Percentiles rank a stretch among this genome's conserved stretches.
These are phyloP conservation scores for Coregonus ussuriensis DNA, from an alignment of 2,797 vertebrate species.

Conservation along the genomic window DNA sequence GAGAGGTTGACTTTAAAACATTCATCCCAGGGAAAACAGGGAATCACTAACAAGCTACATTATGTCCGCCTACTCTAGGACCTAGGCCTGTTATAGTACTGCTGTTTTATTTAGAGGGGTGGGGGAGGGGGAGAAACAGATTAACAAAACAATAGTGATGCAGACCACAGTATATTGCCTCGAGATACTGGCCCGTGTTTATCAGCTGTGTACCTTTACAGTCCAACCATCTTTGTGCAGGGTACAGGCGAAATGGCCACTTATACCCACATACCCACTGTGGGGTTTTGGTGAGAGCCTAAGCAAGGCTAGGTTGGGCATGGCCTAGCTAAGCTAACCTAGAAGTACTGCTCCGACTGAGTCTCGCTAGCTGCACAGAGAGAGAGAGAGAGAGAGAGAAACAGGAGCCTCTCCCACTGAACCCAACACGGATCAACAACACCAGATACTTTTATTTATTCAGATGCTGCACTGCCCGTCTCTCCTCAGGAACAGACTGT, in stretches of 20 bases:
- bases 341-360: slow-evolving; percentile 11
- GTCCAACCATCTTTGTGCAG: not conserved
- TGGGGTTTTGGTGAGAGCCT: slow-evolving; percentile 8
- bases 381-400: slow-evolving; percentile 64
- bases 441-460: slow-evolving; percentile 85
- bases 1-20: not conserved
- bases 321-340: slow-evolving; percentile 27
- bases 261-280: not conserved
- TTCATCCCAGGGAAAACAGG: not conserved
- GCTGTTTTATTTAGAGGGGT: not conserved
- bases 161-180: not conserved
- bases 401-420: slow-evolving; percentile 69
- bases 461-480: slow-evolving; percentile 64
- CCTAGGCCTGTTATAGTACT: not conserved
- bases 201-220: not conserved
- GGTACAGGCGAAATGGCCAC: not conserved
- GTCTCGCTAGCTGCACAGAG: slow-evolving; percentile 6
- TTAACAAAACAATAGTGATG: not conserved
- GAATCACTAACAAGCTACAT: not conserved
- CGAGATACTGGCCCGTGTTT: not conserved
- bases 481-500: slow-evolving; percentile 63
- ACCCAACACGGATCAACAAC: slow-evolving; percentile 76
- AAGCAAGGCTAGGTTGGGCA: slow-evolving; percentile 3
- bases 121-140: too few species aligned
- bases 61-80: not conserved